Base-by-base conservation (phyloP, 2,113 vertebrate genomes). In the Cepphus grylle region DNA sequence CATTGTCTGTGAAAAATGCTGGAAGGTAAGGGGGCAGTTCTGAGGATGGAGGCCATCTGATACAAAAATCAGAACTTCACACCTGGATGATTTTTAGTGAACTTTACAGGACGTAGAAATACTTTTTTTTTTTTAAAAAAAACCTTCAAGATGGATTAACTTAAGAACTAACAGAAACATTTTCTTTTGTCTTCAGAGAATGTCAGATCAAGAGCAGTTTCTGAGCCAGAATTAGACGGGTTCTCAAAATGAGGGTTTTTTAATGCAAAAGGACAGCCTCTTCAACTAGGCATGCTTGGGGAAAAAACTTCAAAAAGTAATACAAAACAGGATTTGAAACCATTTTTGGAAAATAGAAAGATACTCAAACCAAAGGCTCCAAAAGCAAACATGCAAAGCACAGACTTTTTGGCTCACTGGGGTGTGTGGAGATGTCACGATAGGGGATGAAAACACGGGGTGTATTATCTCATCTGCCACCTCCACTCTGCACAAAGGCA, bases 371-470 rank as follows among this genome's bases (percentile, higher is more conserved):
- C 8, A 38, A 94, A 70, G 50, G 25, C 38, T 80, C 50, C 36
- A 50, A 80, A 86, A 71, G 32, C 20, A 66, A 43, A 63, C 49
- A 55, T 5, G 12, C 81, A 74, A 73, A 58, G 45, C 25, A 36
- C 12, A 36, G 56, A 40, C 40, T 30, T 89, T 82, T 38, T 71
- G 25, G 42, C 42, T 77, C 34, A 19, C 11, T 78, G 63, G 53
- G 21, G 22, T 23, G 16, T 10, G 25, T 45, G 58, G 53, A 50
- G 36, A 15, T 73, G 38, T n/a, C 67, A 61, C 3, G 1, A 11
- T 0, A 47, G 25, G 71, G 81, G 90, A 90, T 1, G 1, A 5
- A 5, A 47, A 7, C 20, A 17, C 0, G 0, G 6, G 2, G 32
- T 43, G 11, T 59, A 20, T 53, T 47, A 58, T 40, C 56, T 25